Base-by-base conservation (phyloP, 2,113 vertebrate genomes). In the Brachypteracias leptosomus region DNA sequence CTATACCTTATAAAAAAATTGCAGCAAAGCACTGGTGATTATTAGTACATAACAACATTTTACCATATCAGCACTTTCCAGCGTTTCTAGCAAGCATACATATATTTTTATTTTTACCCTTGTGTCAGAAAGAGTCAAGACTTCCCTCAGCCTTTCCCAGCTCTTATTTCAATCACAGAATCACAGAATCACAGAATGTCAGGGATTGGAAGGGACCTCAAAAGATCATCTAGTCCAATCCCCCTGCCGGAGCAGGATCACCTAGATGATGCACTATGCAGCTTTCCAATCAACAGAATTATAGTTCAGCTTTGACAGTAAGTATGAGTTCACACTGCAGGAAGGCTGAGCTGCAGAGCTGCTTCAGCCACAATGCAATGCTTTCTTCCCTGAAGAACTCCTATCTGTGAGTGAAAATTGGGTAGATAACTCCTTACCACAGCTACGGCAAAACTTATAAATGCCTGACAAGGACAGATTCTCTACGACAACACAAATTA, bases 381-480 rank as follows among this genome's bases (percentile, higher is more conserved):
- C 10, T 51, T 42, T 28, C 63, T 52, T 76, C 46, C 73, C 63
- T 16, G 21, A 66, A 89, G 28, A 74, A 12, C 61, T 73, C 29
- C 0, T 18, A 47, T 42, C 24, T 68, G 9, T 11, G n/a, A 75
- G 62, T 35, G 35, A 38, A 82, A 55, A 78, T 4, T 54, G 67
- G 44, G 46, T 0, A n/a, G 57, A 63, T 35, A 65, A 76, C 61
- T 61, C 72, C 54, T 70, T 10, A 12, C 46, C 21, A 4, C 1
- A 26, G 72, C 76, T 6, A 3, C 2, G 17, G 82, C 62, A 51
- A 40, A 63, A 58, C 8, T 25, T 2, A 16, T 0, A 36, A 57
- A n/a, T 3, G 16, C 42, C 35, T 24, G 21, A 24, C 47, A 54
- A 31, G 38, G 35, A 16, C 0, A 0, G 57, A 42, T 61, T 62